Conservation (phyloP, 2,113 vertebrate genomes). For the Amphiprion percula region DNA sequence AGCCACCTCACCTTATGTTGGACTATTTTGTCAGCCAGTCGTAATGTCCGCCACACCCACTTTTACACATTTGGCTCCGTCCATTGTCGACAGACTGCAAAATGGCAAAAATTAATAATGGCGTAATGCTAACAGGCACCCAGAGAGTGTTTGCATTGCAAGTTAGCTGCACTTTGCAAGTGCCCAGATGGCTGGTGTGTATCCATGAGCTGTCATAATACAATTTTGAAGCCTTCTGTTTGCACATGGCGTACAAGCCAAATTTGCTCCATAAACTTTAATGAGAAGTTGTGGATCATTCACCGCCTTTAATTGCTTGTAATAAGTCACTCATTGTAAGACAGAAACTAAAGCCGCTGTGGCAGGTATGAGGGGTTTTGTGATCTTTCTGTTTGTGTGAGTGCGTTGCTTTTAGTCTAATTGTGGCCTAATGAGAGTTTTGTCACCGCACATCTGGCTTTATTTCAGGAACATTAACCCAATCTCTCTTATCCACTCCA, state of each 20-base stretch:
- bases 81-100: constrained; percentile 16
- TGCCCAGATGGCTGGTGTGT: constrained; percentile 48
- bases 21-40: background rate
- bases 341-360: constrained; percentile 2
- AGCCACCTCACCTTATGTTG: constrained; percentile 1
- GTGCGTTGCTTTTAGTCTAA: background rate
- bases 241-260: constrained; percentile 30
- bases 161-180: constrained; percentile 12
- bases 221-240: constrained; percentile 40
- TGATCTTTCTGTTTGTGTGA: background rate
- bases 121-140: constrained; percentile 29
- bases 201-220: constrained; percentile 40
- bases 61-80: constrained; percentile 15
- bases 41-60: background rate
- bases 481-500: background rate
- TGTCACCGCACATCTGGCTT: constrained; percentile 23
- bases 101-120: constrained; percentile 30
- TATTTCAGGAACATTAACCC: constrained; percentile 8
- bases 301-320: constrained; percentile 40
- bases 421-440: constrained; percentile 4
- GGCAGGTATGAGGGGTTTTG: constrained; percentile 27
- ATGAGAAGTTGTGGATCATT: constrained; percentile 51
- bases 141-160: constrained; percentile 34
- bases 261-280: constrained; percentile 52
- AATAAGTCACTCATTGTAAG: constrained; percentile 29